A percentile compares a stretch with the other conserved stretches of the same genome.
phyloP scores from a whole-genome alignment of 2,888 invertebrate species.

The Tachina grossa region DNA sequence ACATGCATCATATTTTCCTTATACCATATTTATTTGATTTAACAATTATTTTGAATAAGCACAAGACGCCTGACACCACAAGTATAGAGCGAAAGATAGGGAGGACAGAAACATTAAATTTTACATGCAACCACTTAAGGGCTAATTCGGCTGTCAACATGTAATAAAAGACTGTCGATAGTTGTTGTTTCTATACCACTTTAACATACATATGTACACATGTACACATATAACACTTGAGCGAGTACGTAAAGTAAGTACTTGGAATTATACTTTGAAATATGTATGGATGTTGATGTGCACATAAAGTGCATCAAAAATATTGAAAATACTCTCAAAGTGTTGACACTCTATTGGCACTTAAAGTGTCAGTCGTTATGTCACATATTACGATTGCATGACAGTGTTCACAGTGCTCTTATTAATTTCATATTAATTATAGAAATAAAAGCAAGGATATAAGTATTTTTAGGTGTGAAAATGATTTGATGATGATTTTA shows the following conservation, averaged over 20 bases:
- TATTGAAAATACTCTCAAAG: slow-evolving; percentile 35
- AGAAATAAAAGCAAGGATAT: not conserved
- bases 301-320: slow-evolving; percentile 25
- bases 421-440: slow-evolving; percentile 48
- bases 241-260: slow-evolving; percentile 23
- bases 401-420: slow-evolving; percentile 25
- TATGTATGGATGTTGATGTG: not conserved
- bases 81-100: not conserved
- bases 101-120: slow-evolving; percentile 50
- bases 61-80: slow-evolving; percentile 15
- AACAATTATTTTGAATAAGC: slow-evolving; percentile 22
- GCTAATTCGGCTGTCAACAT: slow-evolving; percentile 71
- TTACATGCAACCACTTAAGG: slow-evolving; percentile 68
- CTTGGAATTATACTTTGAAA: slow-evolving; percentile 30
- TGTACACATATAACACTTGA: slow-evolving; percentile 19
- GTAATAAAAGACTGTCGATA: slow-evolving; percentile 54
- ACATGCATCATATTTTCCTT: slow-evolving; percentile 39
- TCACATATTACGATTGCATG: slow-evolving; percentile 32
- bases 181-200: slow-evolving; percentile 41
- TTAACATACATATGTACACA: not conserved
- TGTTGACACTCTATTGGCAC: slow-evolving; percentile 48
- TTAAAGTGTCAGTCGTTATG: slow-evolving; percentile 24
- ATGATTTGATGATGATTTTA: not conserved
- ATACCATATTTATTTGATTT: slow-evolving; percentile 18
- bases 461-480: not conserved